Evolutionary conservation across 1,140 invertebrate genomes (phyloP).

Genomic region (Drosophila arawakana): DNA sequence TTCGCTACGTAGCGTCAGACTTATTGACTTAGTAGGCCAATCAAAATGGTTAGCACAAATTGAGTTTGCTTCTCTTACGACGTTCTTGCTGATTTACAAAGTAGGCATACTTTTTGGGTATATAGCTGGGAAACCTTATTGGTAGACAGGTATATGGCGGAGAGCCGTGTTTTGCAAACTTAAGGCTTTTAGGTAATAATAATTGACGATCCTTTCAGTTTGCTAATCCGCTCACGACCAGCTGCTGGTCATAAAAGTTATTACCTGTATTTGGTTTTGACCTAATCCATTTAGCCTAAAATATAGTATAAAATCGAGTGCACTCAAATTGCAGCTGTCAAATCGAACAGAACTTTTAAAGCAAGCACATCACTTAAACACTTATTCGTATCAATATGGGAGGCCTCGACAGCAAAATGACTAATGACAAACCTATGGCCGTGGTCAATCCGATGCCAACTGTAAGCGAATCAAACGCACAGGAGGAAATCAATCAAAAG

Average conservation of each 20-base stretch:
- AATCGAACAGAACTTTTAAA: constrained; percentile 36
- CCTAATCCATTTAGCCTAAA: constrained; percentile 7
- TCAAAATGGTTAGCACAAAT: neutral
- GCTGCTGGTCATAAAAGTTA: neutral
- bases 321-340: constrained; percentile 53
- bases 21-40: neutral
- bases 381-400: constrained; percentile 46
- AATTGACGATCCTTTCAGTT: neutral
- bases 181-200: neutral
- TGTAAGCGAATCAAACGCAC: constrained; percentile 2
- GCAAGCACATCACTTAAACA: constrained; percentile 4
- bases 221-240: neutral
- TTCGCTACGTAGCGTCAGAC: neutral
- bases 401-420: constrained; percentile 49
- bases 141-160: neutral
- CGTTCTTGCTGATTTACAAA: neutral
- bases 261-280: constrained; percentile 3
- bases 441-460: constrained; percentile 8
- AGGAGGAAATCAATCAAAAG: constrained; percentile 3
- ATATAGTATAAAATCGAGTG: constrained; percentile 44
- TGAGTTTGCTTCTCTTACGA: neutral
- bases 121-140: neutral
- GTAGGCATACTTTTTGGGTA: neutral
- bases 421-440: constrained; percentile 32
- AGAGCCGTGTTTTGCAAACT: neutral